These are phyloP conservation scores for Lasioglossum malachurum DNA, from an alignment of 2,888 invertebrate genomes.

Conservation along the genomic window DNA sequence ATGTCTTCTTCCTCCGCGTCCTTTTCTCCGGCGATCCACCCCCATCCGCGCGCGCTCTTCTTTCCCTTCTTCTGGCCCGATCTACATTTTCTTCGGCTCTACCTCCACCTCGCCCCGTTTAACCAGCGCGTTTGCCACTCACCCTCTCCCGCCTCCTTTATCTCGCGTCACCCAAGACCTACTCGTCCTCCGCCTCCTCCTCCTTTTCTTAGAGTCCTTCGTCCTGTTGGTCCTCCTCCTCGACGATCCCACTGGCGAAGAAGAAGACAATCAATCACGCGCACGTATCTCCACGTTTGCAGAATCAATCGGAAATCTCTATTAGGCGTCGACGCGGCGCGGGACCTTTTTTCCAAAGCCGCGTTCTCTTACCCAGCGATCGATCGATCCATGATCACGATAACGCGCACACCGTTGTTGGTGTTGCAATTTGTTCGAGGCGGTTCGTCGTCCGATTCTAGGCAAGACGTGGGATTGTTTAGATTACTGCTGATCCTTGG, in stretches of 20 bases:
- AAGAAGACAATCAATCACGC: conserved; percentile 73
- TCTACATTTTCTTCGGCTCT: conserved; percentile 35
- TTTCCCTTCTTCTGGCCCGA: conserved; percentile 22
- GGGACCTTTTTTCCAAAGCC: conserved; percentile 30
- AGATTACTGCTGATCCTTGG: not conserved
- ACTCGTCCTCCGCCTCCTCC: not conserved
- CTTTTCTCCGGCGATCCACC: conserved; percentile 38
- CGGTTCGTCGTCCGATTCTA: not conserved
- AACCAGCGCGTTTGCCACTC: conserved; percentile 2
- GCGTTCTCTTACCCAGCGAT: too few relatives aligned
- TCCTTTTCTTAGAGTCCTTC: not conserved
- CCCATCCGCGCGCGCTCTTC: conserved; percentile 5
- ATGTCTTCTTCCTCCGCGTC: conserved; percentile 72
- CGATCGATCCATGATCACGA: conserved; percentile 11
- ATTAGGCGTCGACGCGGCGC: conserved; percentile 62
- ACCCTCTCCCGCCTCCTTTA: not conserved
- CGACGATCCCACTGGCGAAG: conserved; percentile 10
- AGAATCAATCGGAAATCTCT: conserved; percentile 75
- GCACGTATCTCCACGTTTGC: conserved; percentile 63
- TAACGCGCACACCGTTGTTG: conserved; percentile 7
- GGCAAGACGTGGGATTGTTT: not conserved
- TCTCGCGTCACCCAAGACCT: conserved; percentile 1
- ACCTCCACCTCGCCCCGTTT: not conserved
- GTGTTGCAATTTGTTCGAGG: conserved; percentile 24
- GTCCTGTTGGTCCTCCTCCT: conserved; percentile 17